Conservation (phyloP, 2,797 vertebrate genomes). For the Masticophis lateralis region DNA sequence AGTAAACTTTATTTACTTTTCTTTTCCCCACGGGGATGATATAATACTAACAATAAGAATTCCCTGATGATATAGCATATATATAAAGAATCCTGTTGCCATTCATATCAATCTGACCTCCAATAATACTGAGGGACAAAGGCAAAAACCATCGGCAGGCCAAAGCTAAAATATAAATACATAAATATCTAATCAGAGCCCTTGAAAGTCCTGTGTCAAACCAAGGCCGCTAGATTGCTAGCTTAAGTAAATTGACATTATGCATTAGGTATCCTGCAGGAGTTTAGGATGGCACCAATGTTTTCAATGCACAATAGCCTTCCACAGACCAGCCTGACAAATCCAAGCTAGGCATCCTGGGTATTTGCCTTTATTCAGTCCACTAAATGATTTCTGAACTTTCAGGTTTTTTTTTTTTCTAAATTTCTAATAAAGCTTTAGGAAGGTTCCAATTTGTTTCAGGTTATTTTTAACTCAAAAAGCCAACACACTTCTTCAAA, state of each 20-base stretch:
- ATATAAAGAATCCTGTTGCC: background rate
- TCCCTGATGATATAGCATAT: background rate
- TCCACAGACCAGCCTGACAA: background rate
- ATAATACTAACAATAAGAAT: background rate
- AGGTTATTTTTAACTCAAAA: background rate
- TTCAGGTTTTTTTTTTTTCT: background rate
- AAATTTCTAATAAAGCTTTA: background rate
- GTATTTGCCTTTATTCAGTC: background rate
- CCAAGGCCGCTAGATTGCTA: background rate
- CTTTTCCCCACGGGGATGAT: background rate
- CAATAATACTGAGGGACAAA: background rate
- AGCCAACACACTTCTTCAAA: background rate
- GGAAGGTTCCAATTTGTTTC: background rate
- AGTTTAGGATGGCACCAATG: background rate
- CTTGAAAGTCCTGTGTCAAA: background rate
- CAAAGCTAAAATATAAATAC: background rate
- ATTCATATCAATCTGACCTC: background rate
- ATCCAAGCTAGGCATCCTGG: background rate
- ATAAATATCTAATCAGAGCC: background rate
- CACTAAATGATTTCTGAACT: background rate
- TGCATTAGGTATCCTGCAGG: background rate
- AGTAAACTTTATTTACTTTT: background rate
- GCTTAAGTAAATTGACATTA: background rate
- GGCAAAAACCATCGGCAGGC: background rate
- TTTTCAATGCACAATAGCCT: background rate